These are phyloP conservation scores for Microcebus murinus DNA, from an alignment of 2,113 vertebrate species.

Conservation along the genomic window DNA sequence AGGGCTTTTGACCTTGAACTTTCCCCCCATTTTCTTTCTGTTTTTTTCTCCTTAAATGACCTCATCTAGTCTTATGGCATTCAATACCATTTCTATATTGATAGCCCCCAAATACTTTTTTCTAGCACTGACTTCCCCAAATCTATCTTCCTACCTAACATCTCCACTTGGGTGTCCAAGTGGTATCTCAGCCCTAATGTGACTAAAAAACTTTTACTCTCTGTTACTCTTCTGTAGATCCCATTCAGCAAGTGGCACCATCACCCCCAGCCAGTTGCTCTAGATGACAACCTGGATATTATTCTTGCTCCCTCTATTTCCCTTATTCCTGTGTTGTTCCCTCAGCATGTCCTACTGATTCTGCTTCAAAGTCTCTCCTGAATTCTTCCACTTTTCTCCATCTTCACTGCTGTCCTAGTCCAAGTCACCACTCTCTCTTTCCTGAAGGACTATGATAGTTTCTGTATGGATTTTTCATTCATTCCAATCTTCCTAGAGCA, in stretches of 20 bases:
- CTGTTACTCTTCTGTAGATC: background rate
- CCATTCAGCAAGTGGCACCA: background rate
- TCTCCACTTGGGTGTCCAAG: background rate
- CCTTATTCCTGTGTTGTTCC: background rate
- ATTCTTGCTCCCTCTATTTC: background rate
- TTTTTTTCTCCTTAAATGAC: background rate
- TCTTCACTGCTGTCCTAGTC: background rate
- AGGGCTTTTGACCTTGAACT: background rate
- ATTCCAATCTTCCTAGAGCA: background rate
- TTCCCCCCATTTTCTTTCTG: background rate
- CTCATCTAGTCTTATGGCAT: background rate
- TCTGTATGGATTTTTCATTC: background rate
- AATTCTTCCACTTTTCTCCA: background rate
- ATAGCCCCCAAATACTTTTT: background rate
- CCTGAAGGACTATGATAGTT: background rate
- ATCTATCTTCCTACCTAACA: background rate
- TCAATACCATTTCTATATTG: background rate
- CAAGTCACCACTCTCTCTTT: background rate
- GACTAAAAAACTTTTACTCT: background rate
- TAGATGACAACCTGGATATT: background rate
- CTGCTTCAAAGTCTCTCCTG: background rate
- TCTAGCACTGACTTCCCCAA: background rate
- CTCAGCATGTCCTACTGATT: background rate
- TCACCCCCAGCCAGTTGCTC: too few species aligned
- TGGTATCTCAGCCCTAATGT: background rate